Evolutionary conservation across 2,113 vertebrate genomes (phyloP).

Genomic region (Ochotona princeps): DNA sequence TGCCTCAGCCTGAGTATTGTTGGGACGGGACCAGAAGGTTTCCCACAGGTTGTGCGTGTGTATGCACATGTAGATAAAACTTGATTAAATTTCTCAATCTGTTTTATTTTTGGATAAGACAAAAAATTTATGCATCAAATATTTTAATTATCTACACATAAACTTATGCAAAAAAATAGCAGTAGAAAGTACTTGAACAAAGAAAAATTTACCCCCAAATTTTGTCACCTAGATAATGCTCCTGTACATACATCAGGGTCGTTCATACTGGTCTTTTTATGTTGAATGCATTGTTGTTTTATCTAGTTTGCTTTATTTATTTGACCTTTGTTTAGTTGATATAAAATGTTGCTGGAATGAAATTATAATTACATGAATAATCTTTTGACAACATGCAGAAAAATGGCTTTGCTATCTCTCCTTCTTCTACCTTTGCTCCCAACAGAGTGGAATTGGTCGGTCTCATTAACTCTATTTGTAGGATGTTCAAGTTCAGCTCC

Average conservation of each 20-base stretch:
- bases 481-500: neutral
- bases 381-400: neutral
- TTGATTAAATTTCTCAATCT: neutral
- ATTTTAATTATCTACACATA: neutral
- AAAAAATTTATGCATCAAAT: neutral
- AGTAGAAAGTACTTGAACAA: neutral
- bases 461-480: neutral
- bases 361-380: neutral
- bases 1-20: rapidly evolving
- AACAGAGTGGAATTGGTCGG: neutral
- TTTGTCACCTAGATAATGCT: neutral
- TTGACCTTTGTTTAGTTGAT: neutral
- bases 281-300: neutral
- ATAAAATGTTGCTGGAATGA: neutral
- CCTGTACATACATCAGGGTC: neutral
- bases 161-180: neutral
- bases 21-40: neutral
- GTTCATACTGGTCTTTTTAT: neutral
- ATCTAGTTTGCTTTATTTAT: neutral
- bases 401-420: neutral
- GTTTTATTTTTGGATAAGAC: neutral
- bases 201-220: neutral
- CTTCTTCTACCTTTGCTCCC: too few relatives aligned
- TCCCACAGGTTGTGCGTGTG: too few relatives aligned
- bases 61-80: rapidly evolving